These are phyloP conservation scores for Crocodylus rhombifer DNA, from an alignment of 2,797 vertebrate genomes.

Conservation along the genomic window DNA sequence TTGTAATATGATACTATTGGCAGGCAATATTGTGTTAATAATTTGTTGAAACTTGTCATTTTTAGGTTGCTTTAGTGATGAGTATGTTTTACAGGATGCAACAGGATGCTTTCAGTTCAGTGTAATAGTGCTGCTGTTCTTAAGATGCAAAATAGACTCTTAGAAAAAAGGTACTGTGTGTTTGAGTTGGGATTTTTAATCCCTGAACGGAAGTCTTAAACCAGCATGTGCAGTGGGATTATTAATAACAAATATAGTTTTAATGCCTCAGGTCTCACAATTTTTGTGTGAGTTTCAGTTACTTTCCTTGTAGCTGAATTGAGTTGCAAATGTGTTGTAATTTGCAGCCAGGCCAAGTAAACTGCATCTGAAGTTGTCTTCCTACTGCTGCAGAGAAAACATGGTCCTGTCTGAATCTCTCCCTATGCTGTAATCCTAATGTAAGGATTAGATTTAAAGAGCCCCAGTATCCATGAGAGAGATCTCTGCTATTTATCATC, in stretches of 20 bases:
- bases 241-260: background rate
- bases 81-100: no score
- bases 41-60: background rate
- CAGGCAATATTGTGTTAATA: background rate
- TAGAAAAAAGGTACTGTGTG: background rate
- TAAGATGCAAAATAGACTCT: background rate
- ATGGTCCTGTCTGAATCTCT: slow-evolving; percentile 32
- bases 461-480: slow-evolving; percentile 1
- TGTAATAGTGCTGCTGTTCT: background rate
- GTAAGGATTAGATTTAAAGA: slow-evolving; percentile 34
- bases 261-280: no score
- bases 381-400: slow-evolving; percentile 15
- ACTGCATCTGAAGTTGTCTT: slow-evolving; percentile 4
- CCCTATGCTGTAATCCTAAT: slow-evolving; percentile 25
- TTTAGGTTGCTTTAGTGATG: background rate
- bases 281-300: background rate
- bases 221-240: background rate
- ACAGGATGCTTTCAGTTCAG: background rate
- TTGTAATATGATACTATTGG: background rate
- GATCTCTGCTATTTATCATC: slow-evolving; percentile 34
- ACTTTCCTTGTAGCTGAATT: background rate
- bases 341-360: slow-evolving; percentile 32
- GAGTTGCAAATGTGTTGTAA: background rate
- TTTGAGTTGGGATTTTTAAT: background rate
- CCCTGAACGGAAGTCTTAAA: background rate